A percentile compares a stretch with the other conserved stretches of the same genome.
These are phyloP conservation scores for Thalpophila matura DNA, from an alignment of 2,888 invertebrate genomes.

Conservation along the genomic window DNA sequence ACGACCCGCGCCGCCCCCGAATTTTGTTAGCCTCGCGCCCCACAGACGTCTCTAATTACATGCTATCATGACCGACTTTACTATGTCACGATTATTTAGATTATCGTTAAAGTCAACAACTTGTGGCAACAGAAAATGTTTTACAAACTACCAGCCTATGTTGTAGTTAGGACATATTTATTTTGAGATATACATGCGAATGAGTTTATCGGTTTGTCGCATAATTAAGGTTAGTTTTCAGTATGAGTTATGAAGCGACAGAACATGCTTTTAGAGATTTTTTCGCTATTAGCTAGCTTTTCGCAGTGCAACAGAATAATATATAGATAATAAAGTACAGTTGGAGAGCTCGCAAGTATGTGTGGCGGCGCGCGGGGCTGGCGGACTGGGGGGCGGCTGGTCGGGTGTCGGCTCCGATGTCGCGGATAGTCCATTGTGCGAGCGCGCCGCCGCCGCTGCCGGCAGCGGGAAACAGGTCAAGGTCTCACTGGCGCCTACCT, in stretches of 20 bases:
- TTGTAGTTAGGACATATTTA: constrained; percentile 38
- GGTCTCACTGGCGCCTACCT: constrained; percentile 85
- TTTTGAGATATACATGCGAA: constrained; percentile 28
- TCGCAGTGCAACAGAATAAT: constrained; percentile 21
- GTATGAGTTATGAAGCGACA: not conserved
- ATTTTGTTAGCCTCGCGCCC: constrained; percentile 82
- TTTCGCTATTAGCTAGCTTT: constrained; percentile 22
- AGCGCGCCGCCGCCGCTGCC: constrained; percentile 66
- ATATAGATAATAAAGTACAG: constrained; percentile 28
- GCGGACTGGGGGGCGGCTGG: constrained; percentile 64
- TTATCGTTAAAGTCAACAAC: constrained; percentile 78
- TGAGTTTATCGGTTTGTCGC: constrained; percentile 34
- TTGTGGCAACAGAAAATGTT: constrained; percentile 64
- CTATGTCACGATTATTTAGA: constrained; percentile 79
- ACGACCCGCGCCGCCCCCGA: constrained; percentile 86
- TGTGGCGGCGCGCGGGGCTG: constrained; percentile 41
- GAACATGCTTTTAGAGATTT: not conserved
- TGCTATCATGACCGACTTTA: constrained; percentile 84
- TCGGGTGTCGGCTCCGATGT: constrained; percentile 81
- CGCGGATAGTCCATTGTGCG: constrained; percentile 84
- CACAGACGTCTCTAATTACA: constrained; percentile 84
- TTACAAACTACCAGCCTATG: constrained; percentile 45
- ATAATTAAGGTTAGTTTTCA: constrained; percentile 6
- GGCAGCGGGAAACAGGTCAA: constrained; percentile 82
- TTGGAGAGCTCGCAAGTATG: constrained; percentile 35